A percentile compares a stretch with the other conserved stretches of the same genome.
Conservation (phyloP, 2,113 vertebrate species). For the Raja brachyura region DNA sequence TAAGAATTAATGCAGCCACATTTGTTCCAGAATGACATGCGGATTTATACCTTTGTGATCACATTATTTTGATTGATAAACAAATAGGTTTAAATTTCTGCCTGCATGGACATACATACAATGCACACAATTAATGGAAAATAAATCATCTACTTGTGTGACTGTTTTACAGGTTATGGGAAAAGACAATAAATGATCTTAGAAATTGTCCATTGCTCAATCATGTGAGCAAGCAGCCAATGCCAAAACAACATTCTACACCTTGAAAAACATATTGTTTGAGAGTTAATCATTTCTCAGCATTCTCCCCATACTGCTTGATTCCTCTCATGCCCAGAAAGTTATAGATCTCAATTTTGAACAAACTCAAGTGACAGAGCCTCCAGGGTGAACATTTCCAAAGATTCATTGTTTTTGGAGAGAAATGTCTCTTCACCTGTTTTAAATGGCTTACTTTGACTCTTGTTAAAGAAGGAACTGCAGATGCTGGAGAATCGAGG, state of each 20-base stretch:
- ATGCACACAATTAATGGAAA: not conserved
- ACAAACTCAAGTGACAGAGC: too few species aligned
- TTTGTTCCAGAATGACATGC: not conserved
- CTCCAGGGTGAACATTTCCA: too few species aligned
- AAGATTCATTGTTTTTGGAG: too few species aligned
- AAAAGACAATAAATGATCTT: not conserved
- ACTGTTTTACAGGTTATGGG: not conserved
- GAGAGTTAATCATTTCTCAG: not conserved
- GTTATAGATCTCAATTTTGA: too few species aligned
- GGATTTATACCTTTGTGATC: not conserved
- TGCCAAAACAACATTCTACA: not conserved
- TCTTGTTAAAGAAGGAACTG: too few species aligned
- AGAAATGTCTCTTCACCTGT: too few species aligned
- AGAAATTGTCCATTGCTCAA: not conserved
- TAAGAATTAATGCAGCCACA: not conserved
- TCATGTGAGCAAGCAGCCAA: not conserved
- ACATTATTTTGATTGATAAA: not conserved
- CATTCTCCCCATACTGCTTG: too few species aligned
- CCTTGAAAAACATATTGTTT: not conserved
- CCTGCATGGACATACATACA: not conserved
- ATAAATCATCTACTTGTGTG: not conserved
- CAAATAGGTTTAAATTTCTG: constrained; percentile 2
- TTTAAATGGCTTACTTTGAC: too few species aligned
- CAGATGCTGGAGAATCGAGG: too few species aligned
- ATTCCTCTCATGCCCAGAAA: too few species aligned